Conservation (phyloP, 2,113 vertebrate genomes). For the Equus quagga region DNA sequence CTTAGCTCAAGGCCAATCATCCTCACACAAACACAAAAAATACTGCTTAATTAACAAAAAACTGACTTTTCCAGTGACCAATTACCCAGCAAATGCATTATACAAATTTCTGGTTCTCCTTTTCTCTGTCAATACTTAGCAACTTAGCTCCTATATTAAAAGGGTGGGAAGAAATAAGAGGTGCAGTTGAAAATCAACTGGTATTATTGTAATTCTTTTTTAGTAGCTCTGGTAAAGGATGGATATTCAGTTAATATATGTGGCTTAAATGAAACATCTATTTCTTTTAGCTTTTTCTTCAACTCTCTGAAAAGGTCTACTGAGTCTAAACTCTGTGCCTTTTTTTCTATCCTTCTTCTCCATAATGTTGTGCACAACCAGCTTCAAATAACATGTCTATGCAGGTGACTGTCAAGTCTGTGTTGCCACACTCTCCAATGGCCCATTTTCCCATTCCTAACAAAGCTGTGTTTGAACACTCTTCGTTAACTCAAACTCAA, state of each 20-base stretch:
- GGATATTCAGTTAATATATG: neutral
- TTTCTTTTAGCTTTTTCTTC: constrained; percentile 13
- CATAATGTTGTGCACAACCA: neutral
- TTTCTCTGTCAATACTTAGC: constrained; percentile 31
- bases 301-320: neutral
- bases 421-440: neutral
- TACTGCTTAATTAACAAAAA: constrained; percentile 30
- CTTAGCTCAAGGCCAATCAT: too few species aligned
- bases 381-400: neutral
- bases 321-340: neutral
- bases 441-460: neutral
- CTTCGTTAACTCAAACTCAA: neutral
- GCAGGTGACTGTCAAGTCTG: neutral
- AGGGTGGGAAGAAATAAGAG: neutral
- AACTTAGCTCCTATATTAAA: neutral
- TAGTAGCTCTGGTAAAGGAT: neutral
- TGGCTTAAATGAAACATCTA: neutral
- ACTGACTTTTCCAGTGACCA: constrained; percentile 17
- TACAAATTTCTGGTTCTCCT: constrained; percentile 17
- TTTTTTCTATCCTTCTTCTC: neutral
- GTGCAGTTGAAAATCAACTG: neutral
- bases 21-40: constrained; percentile 36
- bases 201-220: neutral
- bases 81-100: neutral
- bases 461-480: neutral